These are phyloP conservation scores for Oreochromis aureus DNA, from an alignment of 2,113 vertebrate genomes.

Conservation along the genomic window DNA sequence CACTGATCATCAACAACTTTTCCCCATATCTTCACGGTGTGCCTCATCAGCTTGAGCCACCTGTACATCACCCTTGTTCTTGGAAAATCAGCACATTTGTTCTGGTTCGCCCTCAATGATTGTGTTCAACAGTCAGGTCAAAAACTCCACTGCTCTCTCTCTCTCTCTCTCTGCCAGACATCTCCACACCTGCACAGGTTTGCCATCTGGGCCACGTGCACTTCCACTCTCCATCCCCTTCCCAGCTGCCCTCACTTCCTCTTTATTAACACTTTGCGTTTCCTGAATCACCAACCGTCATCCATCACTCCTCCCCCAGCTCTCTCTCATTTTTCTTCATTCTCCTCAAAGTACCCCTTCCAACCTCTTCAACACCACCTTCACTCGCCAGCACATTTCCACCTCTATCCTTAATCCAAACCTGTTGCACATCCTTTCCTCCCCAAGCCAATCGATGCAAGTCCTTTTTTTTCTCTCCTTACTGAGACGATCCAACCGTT, in stretches of 20 bases:
- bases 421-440: neutral
- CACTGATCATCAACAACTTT: neutral
- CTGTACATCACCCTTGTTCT: neutral
- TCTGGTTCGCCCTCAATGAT: neutral
- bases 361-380: neutral
- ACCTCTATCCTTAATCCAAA: neutral
- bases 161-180: neutral
- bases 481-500: neutral
- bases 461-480: neutral
- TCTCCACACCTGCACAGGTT: neutral
- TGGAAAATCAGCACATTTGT: neutral
- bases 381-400: neutral
- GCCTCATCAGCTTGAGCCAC: neutral
- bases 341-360: neutral
- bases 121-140: neutral
- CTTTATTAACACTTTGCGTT: neutral
- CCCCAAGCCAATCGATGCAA: fast-evolving
- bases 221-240: neutral
- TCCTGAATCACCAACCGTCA: neutral
- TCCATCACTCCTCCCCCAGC: neutral
- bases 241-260: neutral
- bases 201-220: neutral
- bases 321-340: neutral
- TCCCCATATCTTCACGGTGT: neutral
- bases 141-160: neutral